Percentiles rank a stretch among this genome's conserved stretches.
phyloP scores from a whole-genome alignment of 2,113 vertebrate genomes.

The Vombatus ursinus region DNA sequence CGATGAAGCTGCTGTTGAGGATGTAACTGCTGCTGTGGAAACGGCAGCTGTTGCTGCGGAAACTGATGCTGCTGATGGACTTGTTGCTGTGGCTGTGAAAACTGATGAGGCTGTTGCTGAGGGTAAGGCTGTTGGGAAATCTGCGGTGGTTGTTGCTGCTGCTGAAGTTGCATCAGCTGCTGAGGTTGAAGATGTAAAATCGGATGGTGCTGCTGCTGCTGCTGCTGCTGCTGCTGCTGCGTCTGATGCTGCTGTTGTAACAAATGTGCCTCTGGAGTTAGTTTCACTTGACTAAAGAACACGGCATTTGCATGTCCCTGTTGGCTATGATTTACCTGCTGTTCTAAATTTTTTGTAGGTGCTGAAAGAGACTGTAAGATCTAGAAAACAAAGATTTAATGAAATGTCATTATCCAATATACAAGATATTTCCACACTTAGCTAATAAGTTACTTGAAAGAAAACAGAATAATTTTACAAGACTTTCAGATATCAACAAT shows the following conservation, averaged over 20 bases:
- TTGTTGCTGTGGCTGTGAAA: conserved; percentile 77
- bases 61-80: conserved; percentile 82
- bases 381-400: conserved; percentile 82
- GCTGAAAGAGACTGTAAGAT: conserved; percentile 94
- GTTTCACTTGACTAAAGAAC: conserved; percentile 85
- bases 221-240: conserved; percentile 84
- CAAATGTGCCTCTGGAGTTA: conserved; percentile 87
- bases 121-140: conserved; percentile 82
- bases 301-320: conserved; percentile 85
- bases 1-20: conserved; percentile 85
- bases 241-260: conserved; percentile 81
- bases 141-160: conserved; percentile 82
- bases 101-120: conserved; percentile 83
- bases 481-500: neutral
- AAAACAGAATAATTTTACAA: neutral
- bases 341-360: conserved; percentile 92
- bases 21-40: conserved; percentile 85
- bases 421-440: neutral
- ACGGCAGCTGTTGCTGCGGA: conserved; percentile 85
- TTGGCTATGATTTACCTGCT: conserved; percentile 89
- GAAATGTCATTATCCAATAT: conserved; percentile 49
- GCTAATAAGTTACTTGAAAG: neutral
- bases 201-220: conserved; percentile 80
- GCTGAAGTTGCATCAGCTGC: conserved; percentile 84
- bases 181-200: conserved; percentile 88